These are phyloP conservation scores for Morelia viridis DNA, from an alignment of 2,797 vertebrate species.

Conservation along the genomic window DNA sequence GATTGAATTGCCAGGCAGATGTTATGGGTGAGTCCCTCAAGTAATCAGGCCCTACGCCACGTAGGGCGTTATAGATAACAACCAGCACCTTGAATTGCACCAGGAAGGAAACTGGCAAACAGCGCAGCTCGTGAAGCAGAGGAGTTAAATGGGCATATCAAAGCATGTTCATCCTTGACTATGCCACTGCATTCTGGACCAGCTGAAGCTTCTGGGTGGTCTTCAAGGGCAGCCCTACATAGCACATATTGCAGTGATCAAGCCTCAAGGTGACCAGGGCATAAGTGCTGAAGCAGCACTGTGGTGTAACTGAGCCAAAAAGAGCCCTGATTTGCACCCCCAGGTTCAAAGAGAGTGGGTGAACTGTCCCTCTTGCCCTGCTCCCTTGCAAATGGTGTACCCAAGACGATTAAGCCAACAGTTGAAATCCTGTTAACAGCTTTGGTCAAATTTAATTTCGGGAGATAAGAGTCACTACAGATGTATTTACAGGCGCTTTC, in stretches of 20 bases:
- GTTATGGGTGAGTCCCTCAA: too few relatives aligned
- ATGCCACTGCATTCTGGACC: neutral
- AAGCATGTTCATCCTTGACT: neutral
- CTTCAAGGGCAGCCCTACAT: neutral
- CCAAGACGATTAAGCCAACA: slow-evolving; percentile 11
- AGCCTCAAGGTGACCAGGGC: neutral
- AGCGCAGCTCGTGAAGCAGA: neutral
- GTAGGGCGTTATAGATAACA: too few relatives aligned
- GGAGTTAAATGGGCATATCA: neutral
- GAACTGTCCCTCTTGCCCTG: neutral
- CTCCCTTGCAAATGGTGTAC: neutral
- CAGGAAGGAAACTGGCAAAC: neutral
- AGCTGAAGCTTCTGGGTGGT: neutral
- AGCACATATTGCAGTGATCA: neutral
- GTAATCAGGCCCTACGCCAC: too few relatives aligned
- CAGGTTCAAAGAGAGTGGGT: neutral
- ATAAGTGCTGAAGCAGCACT: too few relatives aligned
- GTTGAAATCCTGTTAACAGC: slow-evolving; percentile 24
- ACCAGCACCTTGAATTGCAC: neutral
- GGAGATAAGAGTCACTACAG: slow-evolving; percentile 10
- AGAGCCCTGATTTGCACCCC: neutral
- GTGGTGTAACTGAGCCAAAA: neutral
- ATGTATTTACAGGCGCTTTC: slow-evolving; percentile 8
- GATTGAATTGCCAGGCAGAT: too few relatives aligned
- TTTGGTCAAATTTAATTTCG: slow-evolving; percentile 26